Evolutionary conservation across 2,797 vertebrate species (phyloP).

Genomic region (Argya squamiceps): DNA sequence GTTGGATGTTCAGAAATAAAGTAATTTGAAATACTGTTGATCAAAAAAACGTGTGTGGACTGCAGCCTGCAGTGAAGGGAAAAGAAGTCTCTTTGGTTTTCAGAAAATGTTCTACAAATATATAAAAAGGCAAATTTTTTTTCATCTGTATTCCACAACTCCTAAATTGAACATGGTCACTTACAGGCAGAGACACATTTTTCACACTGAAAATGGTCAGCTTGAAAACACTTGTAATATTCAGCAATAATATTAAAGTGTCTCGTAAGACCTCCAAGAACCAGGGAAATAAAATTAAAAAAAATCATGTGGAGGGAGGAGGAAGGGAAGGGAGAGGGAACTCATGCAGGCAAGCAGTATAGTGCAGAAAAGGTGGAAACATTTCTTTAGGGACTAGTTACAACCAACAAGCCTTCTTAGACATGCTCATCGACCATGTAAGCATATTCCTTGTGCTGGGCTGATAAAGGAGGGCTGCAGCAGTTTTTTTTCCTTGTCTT

Average conservation of each 20-base stretch:
- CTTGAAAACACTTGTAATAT: background rate
- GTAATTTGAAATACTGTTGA: background rate
- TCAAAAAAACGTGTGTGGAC: background rate
- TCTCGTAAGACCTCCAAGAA: background rate
- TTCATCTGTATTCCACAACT: background rate
- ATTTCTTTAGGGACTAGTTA: constrained; percentile 69
- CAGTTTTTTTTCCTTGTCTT: constrained; percentile 26
- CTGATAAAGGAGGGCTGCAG: constrained; percentile 68
- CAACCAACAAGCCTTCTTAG: constrained; percentile 72
- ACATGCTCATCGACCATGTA: constrained; percentile 73
- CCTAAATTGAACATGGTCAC: background rate
- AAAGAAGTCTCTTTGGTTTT: background rate
- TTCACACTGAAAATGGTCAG: background rate
- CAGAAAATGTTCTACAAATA: background rate
- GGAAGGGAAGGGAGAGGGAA: background rate
- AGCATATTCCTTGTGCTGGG: constrained; percentile 70
- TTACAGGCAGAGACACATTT: background rate
- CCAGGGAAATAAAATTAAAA: background rate
- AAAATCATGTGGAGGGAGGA: background rate
- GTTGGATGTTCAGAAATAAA: background rate
- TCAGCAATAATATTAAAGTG: background rate
- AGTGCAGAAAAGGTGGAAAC: constrained; percentile 47
- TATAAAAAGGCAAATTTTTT: background rate
- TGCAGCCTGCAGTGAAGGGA: background rate
- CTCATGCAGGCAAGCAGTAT: constrained; percentile 13